Evolutionary conservation across 2,113 vertebrate species (phyloP).

Genomic region (Brachirus orientalis): DNA sequence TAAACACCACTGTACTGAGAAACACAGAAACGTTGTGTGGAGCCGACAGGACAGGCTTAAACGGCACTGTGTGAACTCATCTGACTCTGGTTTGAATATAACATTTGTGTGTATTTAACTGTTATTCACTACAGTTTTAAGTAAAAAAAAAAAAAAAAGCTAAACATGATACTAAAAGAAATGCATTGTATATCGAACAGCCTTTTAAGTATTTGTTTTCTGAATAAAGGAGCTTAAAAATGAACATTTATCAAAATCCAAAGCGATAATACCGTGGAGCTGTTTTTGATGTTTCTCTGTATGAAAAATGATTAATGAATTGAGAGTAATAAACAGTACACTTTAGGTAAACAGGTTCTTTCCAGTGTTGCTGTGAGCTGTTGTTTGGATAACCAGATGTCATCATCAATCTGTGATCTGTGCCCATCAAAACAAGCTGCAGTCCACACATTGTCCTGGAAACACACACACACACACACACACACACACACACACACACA

Average conservation of each 20-base stretch:
- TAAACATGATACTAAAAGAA: too few relatives aligned
- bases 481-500: not conserved
- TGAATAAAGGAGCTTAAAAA: not conserved
- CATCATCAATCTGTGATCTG: constrained; percentile 47
- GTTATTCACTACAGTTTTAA: too few relatives aligned
- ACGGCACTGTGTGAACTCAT: too few relatives aligned
- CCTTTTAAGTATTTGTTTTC: too few relatives aligned
- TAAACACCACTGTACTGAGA: too few relatives aligned
- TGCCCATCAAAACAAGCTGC: constrained; percentile 53
- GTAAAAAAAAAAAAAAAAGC: too few relatives aligned
- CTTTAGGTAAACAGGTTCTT: constrained; percentile 37
- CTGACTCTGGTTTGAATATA: too few relatives aligned
- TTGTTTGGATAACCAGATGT: constrained; percentile 49
- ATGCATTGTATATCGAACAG: too few relatives aligned
- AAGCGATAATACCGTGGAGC: not conserved
- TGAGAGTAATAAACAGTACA: constrained; percentile 20
- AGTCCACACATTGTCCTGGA: constrained; percentile 15
- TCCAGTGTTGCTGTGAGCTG: constrained; percentile 28
- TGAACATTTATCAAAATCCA: too few relatives aligned
- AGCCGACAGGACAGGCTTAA: too few relatives aligned
- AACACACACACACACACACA: not conserved
- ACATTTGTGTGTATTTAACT: too few relatives aligned
- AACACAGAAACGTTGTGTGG: too few relatives aligned
- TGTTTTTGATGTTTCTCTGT: constrained; percentile 14
- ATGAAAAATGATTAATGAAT: constrained; percentile 18